Evolutionary conservation across 2,113 vertebrate species (phyloP), one percentile per base, ranked within the genome.

Genomic region (Nannobrachium achirus): DNA sequence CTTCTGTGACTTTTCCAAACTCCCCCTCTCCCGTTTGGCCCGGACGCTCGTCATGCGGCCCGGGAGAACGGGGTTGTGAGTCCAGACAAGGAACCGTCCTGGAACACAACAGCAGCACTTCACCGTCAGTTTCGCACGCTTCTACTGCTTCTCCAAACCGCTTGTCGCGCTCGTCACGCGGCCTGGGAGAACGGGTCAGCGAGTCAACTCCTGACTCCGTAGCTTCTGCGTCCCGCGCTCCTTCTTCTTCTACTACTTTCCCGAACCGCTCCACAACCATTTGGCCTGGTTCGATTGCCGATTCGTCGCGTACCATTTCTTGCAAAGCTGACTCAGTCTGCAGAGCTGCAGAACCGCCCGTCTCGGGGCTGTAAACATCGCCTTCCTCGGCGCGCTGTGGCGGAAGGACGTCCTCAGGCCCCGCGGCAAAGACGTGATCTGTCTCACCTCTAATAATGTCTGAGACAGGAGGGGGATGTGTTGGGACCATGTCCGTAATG

Each of bases 251-350:
- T 33, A 33, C 3, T 33, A 33, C 25, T 33, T 33, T 5, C 6
- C 25, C 25, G 25, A 33, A 33, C 25, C 25, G 25, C 25, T 33
- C 25, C 25, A 33, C 25, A 3, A 5, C 25, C 25, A 33, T 4
- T 33, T 33, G 25, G 25, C 25, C 25, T 4, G n/a, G 50, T 14
- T 74, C 66, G 50, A 1, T 63, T 62, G 78, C 63, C 39, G 58
- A 70, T 69, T 68, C 71, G 11, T 61, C 51, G 48, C 38, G 66
- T 40, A 51, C 33, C 25, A 33, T 33, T 46, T 67, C 66, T n/a
- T 45, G 9, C 10, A 38, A 41, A 15, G 56, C 15, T 63, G 63
- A 69, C 58, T 10, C 14, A 42, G 51, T 63, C 46, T 52, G 52
- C 53, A 55, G 19, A 46, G 10, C 33, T 8, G 60, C 5, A 4